Conservation (phyloP, 2,888 invertebrate genomes). For the Amphipoea oculea region DNA sequence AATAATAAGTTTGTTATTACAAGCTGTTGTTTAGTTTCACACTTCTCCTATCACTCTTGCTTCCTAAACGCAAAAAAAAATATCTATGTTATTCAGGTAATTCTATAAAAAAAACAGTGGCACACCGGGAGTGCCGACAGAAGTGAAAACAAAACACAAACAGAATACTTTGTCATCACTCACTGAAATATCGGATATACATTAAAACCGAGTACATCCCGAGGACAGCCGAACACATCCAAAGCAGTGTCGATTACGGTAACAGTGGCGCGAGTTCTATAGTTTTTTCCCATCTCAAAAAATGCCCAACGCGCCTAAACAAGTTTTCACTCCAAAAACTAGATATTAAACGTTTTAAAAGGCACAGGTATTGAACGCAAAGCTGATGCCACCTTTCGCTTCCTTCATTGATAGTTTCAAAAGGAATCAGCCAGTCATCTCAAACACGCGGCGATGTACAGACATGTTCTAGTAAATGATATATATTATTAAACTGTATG, state of each 20-base stretch:
- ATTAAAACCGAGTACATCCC: too few relatives aligned
- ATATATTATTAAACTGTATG: conserved; percentile 3
- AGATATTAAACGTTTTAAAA: background rate
- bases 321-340: background rate
- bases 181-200: too few relatives aligned
- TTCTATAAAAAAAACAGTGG: background rate
- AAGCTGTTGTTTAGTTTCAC: background rate
- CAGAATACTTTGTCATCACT: too few relatives aligned
- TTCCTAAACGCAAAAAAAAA: background rate
- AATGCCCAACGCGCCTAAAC: too few relatives aligned
- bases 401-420: conserved; percentile 36
- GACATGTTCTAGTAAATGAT: background rate
- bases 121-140: too few relatives aligned
- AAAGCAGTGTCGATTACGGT: too few relatives aligned
- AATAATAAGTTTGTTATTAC: too few relatives aligned
- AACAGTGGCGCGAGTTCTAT: too few relatives aligned
- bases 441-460: conserved; percentile 1
- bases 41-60: background rate
- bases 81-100: background rate
- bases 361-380: background rate
- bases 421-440: conserved; percentile 44
- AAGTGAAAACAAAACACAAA: too few relatives aligned
- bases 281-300: too few relatives aligned
- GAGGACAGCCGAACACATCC: too few relatives aligned
- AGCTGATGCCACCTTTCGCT: background rate